Conservation (phyloP, 2,113 vertebrate species). For the Pimephales promelas region DNA sequence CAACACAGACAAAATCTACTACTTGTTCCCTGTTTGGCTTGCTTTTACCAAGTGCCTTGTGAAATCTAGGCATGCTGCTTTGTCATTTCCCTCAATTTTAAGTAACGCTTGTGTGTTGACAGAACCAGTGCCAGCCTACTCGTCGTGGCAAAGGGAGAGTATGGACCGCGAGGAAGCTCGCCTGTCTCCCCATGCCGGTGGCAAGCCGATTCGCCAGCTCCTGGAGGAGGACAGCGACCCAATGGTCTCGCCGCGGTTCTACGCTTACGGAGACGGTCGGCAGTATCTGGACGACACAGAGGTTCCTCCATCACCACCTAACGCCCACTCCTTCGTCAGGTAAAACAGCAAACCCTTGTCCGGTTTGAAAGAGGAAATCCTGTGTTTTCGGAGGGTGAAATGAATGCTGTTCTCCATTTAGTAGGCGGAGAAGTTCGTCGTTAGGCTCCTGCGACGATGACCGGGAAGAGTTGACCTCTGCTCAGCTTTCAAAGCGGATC, state of each 20-base stretch:
- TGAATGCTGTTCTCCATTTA: conserved; percentile 43
- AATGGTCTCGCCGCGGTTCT: conserved; percentile 96
- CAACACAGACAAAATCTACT: not conserved
- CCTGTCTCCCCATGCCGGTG: conserved; percentile 87
- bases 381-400: not conserved
- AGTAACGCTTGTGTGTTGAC: conserved; percentile 50
- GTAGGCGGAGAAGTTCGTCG: conserved; percentile 90
- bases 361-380: not conserved
- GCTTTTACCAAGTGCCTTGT: not conserved
- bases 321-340: conserved; percentile 94
- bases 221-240: conserved; percentile 91
- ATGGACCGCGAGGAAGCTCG: conserved; percentile 85
- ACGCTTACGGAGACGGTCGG: conserved; percentile 88
- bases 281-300: conserved; percentile 96
- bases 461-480: conserved; percentile 86
- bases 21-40: not conserved
- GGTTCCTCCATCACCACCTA: conserved; percentile 96
- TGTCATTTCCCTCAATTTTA: not conserved
- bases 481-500: conserved; percentile 91
- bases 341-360: conserved; percentile 59
- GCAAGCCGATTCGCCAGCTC: conserved; percentile 88
- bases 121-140: conserved; percentile 87
- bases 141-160: conserved; percentile 84
- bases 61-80: not conserved
- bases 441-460: conserved; percentile 91